These are phyloP conservation scores for Latheticus oryzae DNA, from an alignment of 2,888 invertebrate species.

Conservation along the genomic window DNA sequence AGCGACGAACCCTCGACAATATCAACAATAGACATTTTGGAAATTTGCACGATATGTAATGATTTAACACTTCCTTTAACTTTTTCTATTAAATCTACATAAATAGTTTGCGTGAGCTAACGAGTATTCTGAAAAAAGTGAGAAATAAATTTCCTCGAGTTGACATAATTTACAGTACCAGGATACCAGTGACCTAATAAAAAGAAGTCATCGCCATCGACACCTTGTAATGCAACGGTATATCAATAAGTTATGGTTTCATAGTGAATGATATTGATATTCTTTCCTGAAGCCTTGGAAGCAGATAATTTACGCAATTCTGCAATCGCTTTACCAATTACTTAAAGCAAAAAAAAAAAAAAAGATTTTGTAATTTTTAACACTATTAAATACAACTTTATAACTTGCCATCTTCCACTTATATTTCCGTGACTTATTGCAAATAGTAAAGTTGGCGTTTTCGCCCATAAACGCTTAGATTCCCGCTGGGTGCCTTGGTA, in stretches of 20 bases:
- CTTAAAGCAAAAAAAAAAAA: too few relatives aligned
- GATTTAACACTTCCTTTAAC: too few relatives aligned
- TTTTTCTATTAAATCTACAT: too few relatives aligned
- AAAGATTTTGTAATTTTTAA: too few relatives aligned
- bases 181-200: slow-evolving; percentile 10
- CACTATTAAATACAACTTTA: slow-evolving; percentile 13
- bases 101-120: too few relatives aligned
- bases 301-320: slow-evolving; percentile 10
- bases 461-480: slow-evolving; percentile 35
- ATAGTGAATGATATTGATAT: slow-evolving; percentile 9
- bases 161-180: too few relatives aligned
- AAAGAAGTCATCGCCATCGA: slow-evolving; percentile 5
- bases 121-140: too few relatives aligned
- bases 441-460: slow-evolving; percentile 46
- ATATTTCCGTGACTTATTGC: slow-evolving; percentile 52
- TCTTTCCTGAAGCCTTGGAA: slow-evolving; percentile 21
- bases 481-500: slow-evolving; percentile 32
- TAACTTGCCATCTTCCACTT: slow-evolving; percentile 27
- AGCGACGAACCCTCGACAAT: slow-evolving; percentile 3
- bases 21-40: too few relatives aligned
- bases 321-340: slow-evolving; percentile 2
- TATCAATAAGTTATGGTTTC: not conserved
- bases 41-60: too few relatives aligned
- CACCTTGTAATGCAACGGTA: slow-evolving; percentile 6
- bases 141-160: too few relatives aligned